These are phyloP conservation scores for Galaxias olidus DNA, from an alignment of 2,797 vertebrate genomes.

Conservation along the genomic window DNA sequence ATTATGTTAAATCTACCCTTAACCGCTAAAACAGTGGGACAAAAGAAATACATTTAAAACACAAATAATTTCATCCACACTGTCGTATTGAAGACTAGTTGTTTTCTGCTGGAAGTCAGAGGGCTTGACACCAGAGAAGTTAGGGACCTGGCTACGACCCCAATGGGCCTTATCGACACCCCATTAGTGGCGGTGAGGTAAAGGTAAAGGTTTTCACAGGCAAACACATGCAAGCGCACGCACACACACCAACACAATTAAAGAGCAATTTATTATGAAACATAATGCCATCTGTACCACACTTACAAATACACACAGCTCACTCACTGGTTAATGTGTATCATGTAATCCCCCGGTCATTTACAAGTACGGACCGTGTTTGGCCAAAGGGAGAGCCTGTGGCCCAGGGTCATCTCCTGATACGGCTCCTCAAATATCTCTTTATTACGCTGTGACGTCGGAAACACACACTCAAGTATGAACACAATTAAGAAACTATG, in stretches of 20 bases:
- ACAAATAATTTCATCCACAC: background rate
- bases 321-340: conserved; percentile 1
- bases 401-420: conserved; percentile 17
- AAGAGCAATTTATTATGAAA: background rate
- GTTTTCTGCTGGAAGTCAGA: conserved; percentile 1
- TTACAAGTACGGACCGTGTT: conserved; percentile 3
- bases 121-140: background rate
- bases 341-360: background rate
- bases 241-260: conserved; percentile 3
- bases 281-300: background rate
- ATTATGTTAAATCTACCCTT: too few relatives aligned
- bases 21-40: too few relatives aligned
- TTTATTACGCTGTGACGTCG: conserved; percentile 35
- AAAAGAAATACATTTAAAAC: too few relatives aligned
- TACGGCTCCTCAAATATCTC: conserved; percentile 16
- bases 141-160: conserved; percentile 1
- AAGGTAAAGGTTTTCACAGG: too few relatives aligned
- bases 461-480: conserved; percentile 4
- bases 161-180: background rate
- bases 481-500: conserved; percentile 10
- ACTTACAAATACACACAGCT: background rate
- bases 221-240: background rate
- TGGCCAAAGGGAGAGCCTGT: conserved; percentile 14
- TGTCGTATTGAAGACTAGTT: background rate
- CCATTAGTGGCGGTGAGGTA: background rate